A percentile compares a stretch with the other conserved stretches of the same genome.
Evolutionary conservation across 2,113 vertebrate genomes (phyloP).

Genomic region (Nothoprocta perdicaria): DNA sequence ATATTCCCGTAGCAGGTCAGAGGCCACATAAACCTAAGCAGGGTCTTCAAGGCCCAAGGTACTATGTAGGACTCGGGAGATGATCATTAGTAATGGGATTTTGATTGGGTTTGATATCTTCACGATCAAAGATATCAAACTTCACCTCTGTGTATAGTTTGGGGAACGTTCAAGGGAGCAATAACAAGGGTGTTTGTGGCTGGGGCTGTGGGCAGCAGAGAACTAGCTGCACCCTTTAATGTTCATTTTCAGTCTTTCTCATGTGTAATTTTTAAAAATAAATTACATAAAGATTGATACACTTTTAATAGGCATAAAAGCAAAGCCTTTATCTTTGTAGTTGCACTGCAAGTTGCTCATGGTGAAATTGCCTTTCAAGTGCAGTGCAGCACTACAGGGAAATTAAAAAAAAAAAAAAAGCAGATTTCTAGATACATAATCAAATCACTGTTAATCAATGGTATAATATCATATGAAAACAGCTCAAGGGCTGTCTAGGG

Average conservation of each 20-base stretch:
- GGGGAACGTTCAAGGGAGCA: neutral
- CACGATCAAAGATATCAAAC: neutral
- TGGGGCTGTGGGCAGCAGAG: neutral
- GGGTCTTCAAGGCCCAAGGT: neutral
- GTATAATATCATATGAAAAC: neutral
- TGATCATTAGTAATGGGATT: neutral
- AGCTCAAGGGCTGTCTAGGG: neutral
- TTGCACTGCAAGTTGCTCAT: neutral
- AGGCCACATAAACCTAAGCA: neutral
- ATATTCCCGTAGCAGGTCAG: neutral
- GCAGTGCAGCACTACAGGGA: neutral
- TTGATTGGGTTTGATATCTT: neutral
- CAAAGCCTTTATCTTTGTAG: neutral
- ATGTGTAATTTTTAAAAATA: neutral
- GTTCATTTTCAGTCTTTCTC: neutral
- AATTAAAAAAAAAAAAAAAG: rapidly evolving
- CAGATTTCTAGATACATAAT: neutral
- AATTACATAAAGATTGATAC: neutral
- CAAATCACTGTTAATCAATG: neutral
- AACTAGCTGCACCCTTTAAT: neutral
- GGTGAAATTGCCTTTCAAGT: neutral
- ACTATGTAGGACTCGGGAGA: neutral
- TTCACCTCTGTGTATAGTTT: neutral
- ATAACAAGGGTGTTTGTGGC: neutral
- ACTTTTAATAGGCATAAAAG: neutral